Percentiles rank a stretch among this genome's conserved stretches.
These are phyloP conservation scores for Dyspetes luteomarginatus DNA, from an alignment of 2,888 invertebrate genomes.

Conservation along the genomic window DNA sequence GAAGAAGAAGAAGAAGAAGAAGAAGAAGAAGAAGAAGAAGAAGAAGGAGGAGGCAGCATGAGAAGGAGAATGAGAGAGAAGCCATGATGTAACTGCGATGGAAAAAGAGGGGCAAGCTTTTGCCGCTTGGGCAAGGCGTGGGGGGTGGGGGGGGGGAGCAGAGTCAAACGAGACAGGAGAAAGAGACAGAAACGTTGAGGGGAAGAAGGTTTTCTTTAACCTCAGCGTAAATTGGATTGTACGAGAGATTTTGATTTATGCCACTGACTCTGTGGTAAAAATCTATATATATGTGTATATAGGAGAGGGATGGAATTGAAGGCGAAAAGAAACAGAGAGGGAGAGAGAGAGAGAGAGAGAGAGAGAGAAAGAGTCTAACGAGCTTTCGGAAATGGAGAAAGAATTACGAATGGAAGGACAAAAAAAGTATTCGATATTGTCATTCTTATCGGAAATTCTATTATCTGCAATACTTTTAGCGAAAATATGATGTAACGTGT, in stretches of 20 bases:
- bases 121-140: conserved; percentile 6
- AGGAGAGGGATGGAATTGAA: neutral
- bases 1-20: conserved; percentile 33
- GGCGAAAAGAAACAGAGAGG: conserved; percentile 8
- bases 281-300: conserved; percentile 43
- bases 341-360: neutral
- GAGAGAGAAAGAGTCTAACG: conserved; percentile 38
- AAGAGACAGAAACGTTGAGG: conserved; percentile 58
- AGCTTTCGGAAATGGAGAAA: conserved; percentile 29
- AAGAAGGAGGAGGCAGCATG: conserved; percentile 23
- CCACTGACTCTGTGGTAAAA: conserved; percentile 63
- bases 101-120: conserved; percentile 39
- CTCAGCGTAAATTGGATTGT: conserved; percentile 76
- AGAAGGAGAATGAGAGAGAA: conserved; percentile 35
- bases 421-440: conserved; percentile 1
- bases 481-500: neutral
- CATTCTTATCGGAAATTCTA: conserved; percentile 31
- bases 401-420: neutral
- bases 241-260: conserved; percentile 76
- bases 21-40: conserved; percentile 32
- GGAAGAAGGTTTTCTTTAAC: conserved; percentile 73
- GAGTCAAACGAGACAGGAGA: conserved; percentile 43
- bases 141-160: conserved; percentile 23
- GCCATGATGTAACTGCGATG: conserved; percentile 48
- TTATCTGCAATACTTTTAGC: conserved; percentile 10